phyloP scores from a whole-genome alignment of 2,888 invertebrate species.

The Diaphora mendica region DNA sequence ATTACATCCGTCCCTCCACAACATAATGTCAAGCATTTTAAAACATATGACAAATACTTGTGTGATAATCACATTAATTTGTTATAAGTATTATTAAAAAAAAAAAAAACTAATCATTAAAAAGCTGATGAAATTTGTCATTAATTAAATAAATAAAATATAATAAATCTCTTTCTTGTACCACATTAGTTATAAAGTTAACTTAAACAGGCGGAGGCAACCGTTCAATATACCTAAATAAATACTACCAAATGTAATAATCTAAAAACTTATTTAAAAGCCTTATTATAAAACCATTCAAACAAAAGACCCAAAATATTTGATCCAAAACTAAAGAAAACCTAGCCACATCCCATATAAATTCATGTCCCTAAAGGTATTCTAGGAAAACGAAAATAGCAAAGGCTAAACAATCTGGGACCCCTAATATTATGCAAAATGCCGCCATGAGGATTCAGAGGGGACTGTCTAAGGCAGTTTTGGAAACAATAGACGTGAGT shows the following conservation, averaged over 20 bases:
- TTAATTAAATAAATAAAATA: no score
- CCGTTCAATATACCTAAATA: no score
- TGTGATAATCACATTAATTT: no score
- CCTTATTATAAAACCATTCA: slow-evolving; percentile 10
- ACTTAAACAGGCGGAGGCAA: no score
- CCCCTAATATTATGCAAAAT: slow-evolving; percentile 60
- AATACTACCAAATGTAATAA: neutral
- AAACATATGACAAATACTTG: no score
- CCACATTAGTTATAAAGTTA: no score
- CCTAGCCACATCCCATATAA: slow-evolving; percentile 54
- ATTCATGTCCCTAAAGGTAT: slow-evolving; percentile 60
- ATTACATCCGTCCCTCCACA: no score
- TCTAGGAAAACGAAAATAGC: slow-evolving; percentile 50
- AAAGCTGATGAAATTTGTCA: no score
- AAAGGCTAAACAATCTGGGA: slow-evolving; percentile 52
- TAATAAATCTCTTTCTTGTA: no score
- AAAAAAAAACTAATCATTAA: no score
- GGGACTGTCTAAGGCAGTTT: slow-evolving; percentile 64
- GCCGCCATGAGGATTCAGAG: slow-evolving; percentile 50
- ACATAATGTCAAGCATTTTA: no score
- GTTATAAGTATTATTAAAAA: no score
- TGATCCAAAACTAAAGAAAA: slow-evolving; percentile 34
- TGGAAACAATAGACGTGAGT: slow-evolving; percentile 60
- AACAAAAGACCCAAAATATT: slow-evolving; percentile 30
- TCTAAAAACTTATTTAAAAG: neutral